A percentile compares a stretch with the other conserved stretches of the same genome.
phyloP scores from a whole-genome alignment of 2,888 invertebrate genomes.

The Sabatieria punctata region DNA sequence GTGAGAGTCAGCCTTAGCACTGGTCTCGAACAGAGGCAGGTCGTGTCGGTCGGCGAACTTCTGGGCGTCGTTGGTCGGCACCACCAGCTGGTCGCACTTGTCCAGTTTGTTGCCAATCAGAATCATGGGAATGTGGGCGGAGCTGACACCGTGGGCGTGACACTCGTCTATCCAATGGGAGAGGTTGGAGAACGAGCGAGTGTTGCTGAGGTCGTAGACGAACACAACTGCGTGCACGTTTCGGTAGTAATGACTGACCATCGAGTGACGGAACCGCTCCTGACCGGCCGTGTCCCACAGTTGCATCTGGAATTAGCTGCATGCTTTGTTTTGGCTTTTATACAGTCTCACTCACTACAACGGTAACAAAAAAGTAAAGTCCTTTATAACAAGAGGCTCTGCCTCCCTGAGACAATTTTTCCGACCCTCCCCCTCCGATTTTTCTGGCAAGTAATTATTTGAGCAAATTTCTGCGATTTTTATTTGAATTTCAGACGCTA shows the following conservation, averaged over 20 bases:
- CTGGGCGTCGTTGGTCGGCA: conserved; percentile 54
- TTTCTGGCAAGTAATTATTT: too few relatives aligned
- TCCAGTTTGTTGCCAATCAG: conserved; percentile 67
- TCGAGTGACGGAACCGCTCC: conserved; percentile 58
- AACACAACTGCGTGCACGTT: conserved; percentile 69
- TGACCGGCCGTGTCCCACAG: conserved; percentile 64
- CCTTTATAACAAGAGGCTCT: too few relatives aligned
- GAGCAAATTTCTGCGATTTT: too few relatives aligned
- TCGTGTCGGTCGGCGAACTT: conserved; percentile 49
- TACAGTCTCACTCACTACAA: too few relatives aligned
- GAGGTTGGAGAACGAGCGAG: conserved; percentile 34
- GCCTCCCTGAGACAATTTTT: too few relatives aligned
- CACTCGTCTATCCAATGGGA: conserved; percentile 59
- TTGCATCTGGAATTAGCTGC: conserved; percentile 44
- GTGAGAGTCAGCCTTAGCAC: conserved; percentile 53
- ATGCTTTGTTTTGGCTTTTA: too few relatives aligned
- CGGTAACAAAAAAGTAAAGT: too few relatives aligned
- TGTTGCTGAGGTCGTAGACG: conserved; percentile 50
- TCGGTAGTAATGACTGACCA: conserved; percentile 65
- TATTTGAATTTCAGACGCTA: too few relatives aligned
- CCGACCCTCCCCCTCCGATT: too few relatives aligned
- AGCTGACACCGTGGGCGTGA: conserved; percentile 30
- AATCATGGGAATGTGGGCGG: conserved; percentile 47
- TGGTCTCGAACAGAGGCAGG: conserved; percentile 57
- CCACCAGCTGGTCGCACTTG: conserved; percentile 42